These are phyloP conservation scores for Thamnophis sirtalis DNA, from an alignment of 2,113 vertebrate genomes.

Conservation along the genomic window DNA sequence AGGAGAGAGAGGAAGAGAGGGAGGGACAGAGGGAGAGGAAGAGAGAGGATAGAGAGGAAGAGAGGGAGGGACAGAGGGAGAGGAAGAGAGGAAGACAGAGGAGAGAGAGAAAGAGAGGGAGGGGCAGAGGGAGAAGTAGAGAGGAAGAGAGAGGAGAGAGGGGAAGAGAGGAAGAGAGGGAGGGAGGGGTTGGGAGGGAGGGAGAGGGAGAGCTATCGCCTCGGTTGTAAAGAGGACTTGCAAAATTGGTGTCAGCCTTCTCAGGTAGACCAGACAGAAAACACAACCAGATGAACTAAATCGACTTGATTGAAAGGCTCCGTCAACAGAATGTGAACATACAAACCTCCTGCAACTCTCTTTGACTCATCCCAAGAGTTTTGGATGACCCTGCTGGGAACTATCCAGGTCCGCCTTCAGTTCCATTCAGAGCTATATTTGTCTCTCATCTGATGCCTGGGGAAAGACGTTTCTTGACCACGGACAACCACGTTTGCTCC, in stretches of 20 bases:
- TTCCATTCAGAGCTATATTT: slow-evolving; percentile 26
- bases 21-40: accelerated
- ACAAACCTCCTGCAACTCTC: neutral
- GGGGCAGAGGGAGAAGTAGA: no score
- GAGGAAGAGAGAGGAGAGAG: no score
- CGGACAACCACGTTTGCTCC: neutral
- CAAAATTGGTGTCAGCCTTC: neutral
- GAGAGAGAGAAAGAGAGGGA: no score
- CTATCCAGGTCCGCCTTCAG: neutral
- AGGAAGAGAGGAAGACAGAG: accelerated
- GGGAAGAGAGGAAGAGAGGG: accelerated
- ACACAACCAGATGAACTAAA: neutral
- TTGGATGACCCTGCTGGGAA: neutral
- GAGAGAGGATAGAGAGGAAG: accelerated
- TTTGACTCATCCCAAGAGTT: neutral
- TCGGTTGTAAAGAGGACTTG: neutral
- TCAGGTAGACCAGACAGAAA: neutral
- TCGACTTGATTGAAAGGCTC: neutral
- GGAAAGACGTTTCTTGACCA: neutral
- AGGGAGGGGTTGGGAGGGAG: no score
- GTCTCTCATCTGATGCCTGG: neutral
- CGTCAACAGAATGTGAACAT: neutral
- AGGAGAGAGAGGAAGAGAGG: no score
- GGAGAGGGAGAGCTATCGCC: neutral
- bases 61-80: no score